Evolutionary conservation across 2,888 invertebrate genomes (phyloP).

Genomic region (Chalcis sispes): DNA sequence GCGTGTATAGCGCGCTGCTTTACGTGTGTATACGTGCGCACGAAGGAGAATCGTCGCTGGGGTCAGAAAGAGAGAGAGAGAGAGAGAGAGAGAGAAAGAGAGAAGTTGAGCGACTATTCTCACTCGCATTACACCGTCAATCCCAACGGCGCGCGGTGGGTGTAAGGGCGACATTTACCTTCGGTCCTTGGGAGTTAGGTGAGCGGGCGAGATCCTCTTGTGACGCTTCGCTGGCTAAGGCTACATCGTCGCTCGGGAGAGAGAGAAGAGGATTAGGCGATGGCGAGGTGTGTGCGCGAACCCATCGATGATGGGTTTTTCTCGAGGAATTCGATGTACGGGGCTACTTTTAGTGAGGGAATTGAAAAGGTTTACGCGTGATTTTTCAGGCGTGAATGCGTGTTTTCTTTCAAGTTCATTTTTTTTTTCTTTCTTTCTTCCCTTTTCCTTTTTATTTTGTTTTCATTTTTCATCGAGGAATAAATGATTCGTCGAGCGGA

Average conservation of each 20-base stretch:
- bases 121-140: constrained; percentile 60
- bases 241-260: neutral
- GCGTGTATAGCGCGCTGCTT: neutral
- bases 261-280: constrained; percentile 43
- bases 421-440: constrained; percentile 23
- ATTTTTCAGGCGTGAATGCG: constrained; percentile 41
- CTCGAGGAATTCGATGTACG: neutral
- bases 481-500: too few species aligned
- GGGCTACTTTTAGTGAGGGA: neutral
- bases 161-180: neutral
- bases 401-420: constrained; percentile 22
- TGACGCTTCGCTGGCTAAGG: constrained; percentile 29
- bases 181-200: neutral
- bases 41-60: constrained; percentile 43
- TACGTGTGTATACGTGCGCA: neutral
- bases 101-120: constrained; percentile 54
- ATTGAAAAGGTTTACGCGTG: too few species aligned
- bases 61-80: constrained; percentile 50
- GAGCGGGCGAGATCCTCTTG: constrained; percentile 29
- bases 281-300: constrained; percentile 17
- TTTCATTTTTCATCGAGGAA: too few species aligned
- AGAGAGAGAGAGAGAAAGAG: too few species aligned
- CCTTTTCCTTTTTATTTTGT: too few species aligned
- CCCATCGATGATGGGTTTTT: constrained; percentile 35
- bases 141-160: constrained; percentile 37